Base-by-base conservation (phyloP, 2,888 invertebrate species). In the Pheosia gnoma region DNA sequence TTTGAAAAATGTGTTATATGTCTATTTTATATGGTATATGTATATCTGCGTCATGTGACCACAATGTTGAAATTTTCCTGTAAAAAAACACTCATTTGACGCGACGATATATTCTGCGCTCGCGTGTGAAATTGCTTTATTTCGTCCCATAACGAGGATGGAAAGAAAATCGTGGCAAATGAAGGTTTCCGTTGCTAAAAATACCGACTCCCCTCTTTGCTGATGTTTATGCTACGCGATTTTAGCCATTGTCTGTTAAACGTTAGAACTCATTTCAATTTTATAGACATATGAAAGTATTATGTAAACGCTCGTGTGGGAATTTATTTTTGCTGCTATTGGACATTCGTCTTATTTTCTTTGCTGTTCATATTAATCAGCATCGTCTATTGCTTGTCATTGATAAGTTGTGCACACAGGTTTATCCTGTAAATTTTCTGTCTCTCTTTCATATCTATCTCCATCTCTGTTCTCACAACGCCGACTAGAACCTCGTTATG, bases 81-180 rank as follows among this genome's bases (percentile, higher is more conserved):
- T 68, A 73, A 67, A 73, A 67, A 69, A 61, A 62, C 58, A 61
- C 60, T 61, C 55, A 59, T 63, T 61, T 58, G 61, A 60, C 70
- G 65, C 64, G 61, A 56, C 59, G 58, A 59, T 57, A 59, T 57
- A 67, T 66, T 58, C 65, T 65, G 45, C 60, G 56, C 39, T 72
- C 68, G 68, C 67, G 71, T 79, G 72, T 75, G 72, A 81, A 83
- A 84, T 82, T 79, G 76, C 80, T 81, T 81, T 82, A 84, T 83
- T 83, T 80, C 78, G 73, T 79, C 71, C 72, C 72, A 67, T 83
- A 83, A 82, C 83, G 83, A 83, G 79, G 75, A 76, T 73, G 72
- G 67, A 69, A 77, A 79, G 78, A 80, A 82, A 84, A 82, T 83
- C 80, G 79, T 75, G 74, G 77, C 71, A 80, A 84, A 83, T 80